Evolutionary conservation across 2,888 invertebrate genomes (phyloP).

Genomic region (Xiphydria camelus): DNA sequence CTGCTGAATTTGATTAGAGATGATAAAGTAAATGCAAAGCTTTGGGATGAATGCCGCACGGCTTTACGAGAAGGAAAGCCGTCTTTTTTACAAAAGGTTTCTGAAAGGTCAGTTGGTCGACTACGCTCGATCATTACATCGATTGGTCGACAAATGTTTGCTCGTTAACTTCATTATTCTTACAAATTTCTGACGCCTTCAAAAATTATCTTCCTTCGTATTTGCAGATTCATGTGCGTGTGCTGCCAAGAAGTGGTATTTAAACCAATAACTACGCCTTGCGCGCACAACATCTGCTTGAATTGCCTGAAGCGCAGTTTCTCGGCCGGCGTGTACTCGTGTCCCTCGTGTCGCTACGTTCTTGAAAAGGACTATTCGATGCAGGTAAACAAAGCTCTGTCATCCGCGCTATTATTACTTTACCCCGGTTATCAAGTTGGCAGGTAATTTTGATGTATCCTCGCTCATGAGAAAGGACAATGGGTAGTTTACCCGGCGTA

Average conservation of each 20-base stretch:
- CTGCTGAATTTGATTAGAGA: slow-evolving; percentile 58
- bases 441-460: slow-evolving; percentile 35
- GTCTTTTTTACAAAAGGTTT: slow-evolving; percentile 34
- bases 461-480: too few relatives aligned
- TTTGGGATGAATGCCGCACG: slow-evolving; percentile 70
- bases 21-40: slow-evolving; percentile 66
- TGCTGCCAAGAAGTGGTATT: slow-evolving; percentile 77
- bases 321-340: slow-evolving; percentile 64
- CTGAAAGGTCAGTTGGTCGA: slow-evolving; percentile 41
- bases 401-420: slow-evolving; percentile 62
- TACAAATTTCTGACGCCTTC: too few relatives aligned
- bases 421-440: slow-evolving; percentile 72
- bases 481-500: too few relatives aligned
- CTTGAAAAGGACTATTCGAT: slow-evolving; percentile 62
- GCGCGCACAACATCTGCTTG: slow-evolving; percentile 76
- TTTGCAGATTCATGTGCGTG: slow-evolving; percentile 69
- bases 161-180: too few relatives aligned
- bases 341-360: slow-evolving; percentile 72
- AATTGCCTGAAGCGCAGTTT: slow-evolving; percentile 71
- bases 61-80: slow-evolving; percentile 60
- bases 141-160: too few relatives aligned
- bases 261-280: slow-evolving; percentile 73
- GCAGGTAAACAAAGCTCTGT: slow-evolving; percentile 64
- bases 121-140: too few relatives aligned
- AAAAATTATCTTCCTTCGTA: neutral